Evolutionary conservation across 2,888 invertebrate species (phyloP), one percentile per base, ranked within the genome.

Genomic region (Ptychoptera albimana): DNA sequence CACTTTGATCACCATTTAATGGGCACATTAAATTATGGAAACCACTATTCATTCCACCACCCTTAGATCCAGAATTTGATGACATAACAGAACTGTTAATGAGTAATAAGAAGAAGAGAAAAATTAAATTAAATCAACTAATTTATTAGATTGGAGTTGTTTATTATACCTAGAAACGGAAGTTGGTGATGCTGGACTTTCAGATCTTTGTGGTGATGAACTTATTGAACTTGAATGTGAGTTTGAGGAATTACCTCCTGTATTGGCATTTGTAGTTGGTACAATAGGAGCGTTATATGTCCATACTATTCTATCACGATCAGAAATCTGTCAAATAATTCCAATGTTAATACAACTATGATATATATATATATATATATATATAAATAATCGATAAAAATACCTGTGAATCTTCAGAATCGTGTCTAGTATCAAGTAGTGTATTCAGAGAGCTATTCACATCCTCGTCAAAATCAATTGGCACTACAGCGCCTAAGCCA

Each of bases 361-460:
- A 23, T 5, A 23, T 23, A 23, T 5, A 23, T 7, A 41, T 41
- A 2, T 41, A 41, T 10, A 34, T 9, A 14, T 35, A 35, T 14
- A 2, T 7, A 31, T 34, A 14, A 23, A 16, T 13, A 34, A 10
- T 30, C 6, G 14, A 31, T n/a, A 40, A 3, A 12, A 8, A 42
- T 53, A 65, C 64, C 59, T 67, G 65, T 39, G 67, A 66, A 49
- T 64, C 64, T 52, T 59, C 69, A 55, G 61, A 70, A 55, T 74
- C 75, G 47, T 70, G 72, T 53, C 79, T 70, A 42, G 85, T 87
- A 69, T 89, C 89, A 51, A 91, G 69, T 48, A 92, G 70, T 48
- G 89, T 89, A 67, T 93, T 91, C 49, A 93, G 72, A 50, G 92
- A 92, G 61, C 91, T 89, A 58, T 91, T 89, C 58, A 89, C 81